These are phyloP conservation scores for Uropetala carovei DNA, from an alignment of 2,888 invertebrate species.

Conservation along the genomic window DNA sequence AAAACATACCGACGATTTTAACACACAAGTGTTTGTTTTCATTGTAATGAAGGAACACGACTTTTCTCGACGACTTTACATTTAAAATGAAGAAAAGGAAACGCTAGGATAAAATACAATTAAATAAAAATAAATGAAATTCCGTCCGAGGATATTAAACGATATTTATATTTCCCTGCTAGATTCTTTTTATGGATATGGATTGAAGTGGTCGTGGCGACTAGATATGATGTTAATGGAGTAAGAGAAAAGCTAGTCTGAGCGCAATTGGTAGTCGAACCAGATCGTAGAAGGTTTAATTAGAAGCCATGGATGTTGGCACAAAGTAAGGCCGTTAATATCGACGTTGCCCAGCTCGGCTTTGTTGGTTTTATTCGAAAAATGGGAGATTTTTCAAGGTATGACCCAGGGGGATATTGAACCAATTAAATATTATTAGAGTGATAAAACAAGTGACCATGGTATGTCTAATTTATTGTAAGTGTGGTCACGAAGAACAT, in stretches of 20 bases:
- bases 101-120: too few species aligned
- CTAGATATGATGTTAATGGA: background rate
- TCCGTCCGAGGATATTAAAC: too few species aligned
- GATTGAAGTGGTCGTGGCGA: background rate
- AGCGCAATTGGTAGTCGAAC: background rate
- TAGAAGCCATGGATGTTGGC: too few species aligned
- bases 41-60: too few species aligned
- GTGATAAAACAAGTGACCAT: background rate
- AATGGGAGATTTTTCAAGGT: background rate
- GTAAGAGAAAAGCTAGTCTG: conserved; percentile 1
- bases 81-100: too few species aligned
- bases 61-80: too few species aligned
- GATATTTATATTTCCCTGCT: too few species aligned
- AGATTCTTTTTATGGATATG: background rate
- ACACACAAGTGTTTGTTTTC: too few species aligned
- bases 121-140: too few species aligned
- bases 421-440: background rate
- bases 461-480: background rate
- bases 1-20: too few species aligned
- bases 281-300: background rate
- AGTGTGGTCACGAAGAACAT: background rate
- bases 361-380: background rate
- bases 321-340: conserved; percentile 3
- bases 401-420: background rate
- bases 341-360: background rate